Evolutionary conservation across 2,888 invertebrate genomes (phyloP), one percentile per base, ranked within the genome.

Genomic region (Ischnus inquisitorius): DNA sequence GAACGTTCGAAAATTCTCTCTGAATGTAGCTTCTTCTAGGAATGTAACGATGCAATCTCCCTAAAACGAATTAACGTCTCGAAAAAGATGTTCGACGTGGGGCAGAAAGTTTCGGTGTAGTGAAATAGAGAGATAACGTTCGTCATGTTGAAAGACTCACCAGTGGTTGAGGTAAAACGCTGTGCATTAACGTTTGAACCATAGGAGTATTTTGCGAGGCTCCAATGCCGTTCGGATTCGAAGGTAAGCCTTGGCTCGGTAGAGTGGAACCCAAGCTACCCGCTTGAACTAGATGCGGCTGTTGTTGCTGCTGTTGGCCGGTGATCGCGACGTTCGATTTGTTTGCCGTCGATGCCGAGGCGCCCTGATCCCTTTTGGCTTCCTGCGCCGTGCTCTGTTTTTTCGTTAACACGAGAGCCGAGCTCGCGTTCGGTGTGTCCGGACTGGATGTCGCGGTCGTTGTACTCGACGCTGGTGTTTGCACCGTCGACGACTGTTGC

Each of bases 181-280:
- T 93, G 88, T 93, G 93, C 92, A 93, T 93, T 88, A 93, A 86
- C 83, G 92, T 93, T 88, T 92, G 93, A 91, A 93, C 93, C 85
- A 93, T 91, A 57, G 93, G 91, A 65, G 88, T 84, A 85, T 91
- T 86, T 88, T 89, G 92, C 86, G 92, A 91, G 75, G 91, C 86
- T 48, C 91, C 89, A 79, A 91, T 90, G 79, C 90, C 91, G 84
- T 90, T 93, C 76, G 93, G 91, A 90, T 91, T 93, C 28, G 84
- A 77, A 51, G 92, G 89, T 85, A 91, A 87, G 83, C 92, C 93
- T 88, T 92, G 93, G 88, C 86, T 92, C 71, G 88, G 92, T 57
- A 85, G 69, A 74, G 88, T 89, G 39, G 88, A 85, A 51, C 87
- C 88, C 34, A 89, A 83, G 80, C 88, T 89, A 43, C 90, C 89